These are phyloP conservation scores for Spisula subtruncata DNA, from an alignment of 2,888 invertebrate species.

Conservation along the genomic window DNA sequence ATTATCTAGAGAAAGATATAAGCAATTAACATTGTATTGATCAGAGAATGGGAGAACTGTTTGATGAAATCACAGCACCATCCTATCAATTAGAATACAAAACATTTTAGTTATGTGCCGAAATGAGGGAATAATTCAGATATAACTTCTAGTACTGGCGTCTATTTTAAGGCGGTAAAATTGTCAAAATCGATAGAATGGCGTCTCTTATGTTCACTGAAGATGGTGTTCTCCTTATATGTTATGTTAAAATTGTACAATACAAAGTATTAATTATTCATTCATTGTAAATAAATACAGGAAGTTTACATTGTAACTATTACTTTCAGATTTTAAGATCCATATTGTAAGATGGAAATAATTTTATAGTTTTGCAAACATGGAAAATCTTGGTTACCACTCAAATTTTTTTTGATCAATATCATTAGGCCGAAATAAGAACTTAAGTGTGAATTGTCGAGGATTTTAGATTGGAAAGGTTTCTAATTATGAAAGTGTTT, in stretches of 20 bases:
- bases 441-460: too few relatives aligned
- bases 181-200: background rate
- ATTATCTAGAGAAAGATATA: background rate
- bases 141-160: background rate
- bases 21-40: background rate
- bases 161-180: slow-evolving; percentile 1
- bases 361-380: background rate
- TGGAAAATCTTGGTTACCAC: background rate
- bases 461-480: too few relatives aligned
- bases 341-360: background rate
- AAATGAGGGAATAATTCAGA: slow-evolving; percentile 8
- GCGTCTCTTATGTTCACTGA: background rate
- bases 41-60: background rate
- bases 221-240: background rate
- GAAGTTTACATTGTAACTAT: background rate
- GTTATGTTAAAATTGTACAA: background rate
- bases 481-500: too few relatives aligned
- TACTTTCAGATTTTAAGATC: background rate
- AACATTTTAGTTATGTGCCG: background rate
- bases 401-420: background rate
- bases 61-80: background rate
- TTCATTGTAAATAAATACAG: background rate
- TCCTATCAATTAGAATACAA: background rate
- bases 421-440: background rate
- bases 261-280: background rate